Evolutionary conservation across 2,888 invertebrate genomes (phyloP).

Genomic region (Lasioglossum marginatum): DNA sequence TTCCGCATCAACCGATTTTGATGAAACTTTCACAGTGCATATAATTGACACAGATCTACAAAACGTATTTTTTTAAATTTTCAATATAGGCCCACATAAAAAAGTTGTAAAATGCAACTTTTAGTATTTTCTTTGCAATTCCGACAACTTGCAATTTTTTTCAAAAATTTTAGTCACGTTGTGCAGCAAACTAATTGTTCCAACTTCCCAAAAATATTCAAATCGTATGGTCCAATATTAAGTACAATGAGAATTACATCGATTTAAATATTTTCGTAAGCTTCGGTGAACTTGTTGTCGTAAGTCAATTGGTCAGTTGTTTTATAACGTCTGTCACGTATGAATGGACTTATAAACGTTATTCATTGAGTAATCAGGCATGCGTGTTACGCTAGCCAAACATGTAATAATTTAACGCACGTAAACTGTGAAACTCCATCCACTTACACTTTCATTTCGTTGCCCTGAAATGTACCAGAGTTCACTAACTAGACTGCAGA

Average conservation of each 20-base stretch:
- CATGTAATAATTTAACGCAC: slow-evolving; percentile 27
- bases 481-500: not conserved
- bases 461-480: not conserved
- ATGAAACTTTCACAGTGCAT: too few species aligned
- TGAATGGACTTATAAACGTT: slow-evolving; percentile 52
- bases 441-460: slow-evolving; percentile 18
- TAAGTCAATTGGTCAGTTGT: slow-evolving; percentile 14
- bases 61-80: too few species aligned
- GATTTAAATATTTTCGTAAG: slow-evolving; percentile 1
- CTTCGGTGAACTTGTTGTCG: slow-evolving; percentile 37
- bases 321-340: slow-evolving; percentile 52
- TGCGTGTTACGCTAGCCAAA: slow-evolving; percentile 13
- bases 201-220: too few species aligned
- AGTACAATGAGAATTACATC: not conserved
- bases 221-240: too few species aligned
- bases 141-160: too few species aligned
- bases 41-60: too few species aligned
- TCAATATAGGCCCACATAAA: too few species aligned
- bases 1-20: too few species aligned
- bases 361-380: slow-evolving; percentile 54
- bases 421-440: slow-evolving; percentile 13
- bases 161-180: too few species aligned
- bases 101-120: too few species aligned
- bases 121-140: too few species aligned
- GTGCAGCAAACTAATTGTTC: too few species aligned